Base-by-base conservation (phyloP, 2,113 vertebrate species). In the Anarhynchus alexandrinus region DNA sequence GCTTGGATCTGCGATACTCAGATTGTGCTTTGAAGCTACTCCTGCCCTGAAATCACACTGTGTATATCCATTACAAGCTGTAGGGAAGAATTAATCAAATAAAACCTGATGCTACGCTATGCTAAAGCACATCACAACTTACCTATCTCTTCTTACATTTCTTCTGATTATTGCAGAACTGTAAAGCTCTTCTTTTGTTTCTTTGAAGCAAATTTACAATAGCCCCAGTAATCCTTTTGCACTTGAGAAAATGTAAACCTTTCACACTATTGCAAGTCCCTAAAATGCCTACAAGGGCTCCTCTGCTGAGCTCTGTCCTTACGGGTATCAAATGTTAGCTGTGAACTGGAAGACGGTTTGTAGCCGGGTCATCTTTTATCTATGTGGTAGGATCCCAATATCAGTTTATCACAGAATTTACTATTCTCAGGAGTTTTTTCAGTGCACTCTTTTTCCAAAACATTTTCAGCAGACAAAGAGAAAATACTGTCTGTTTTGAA, bases 41-140 rank as follows among this genome's bases (percentile, higher is more conserved):
- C 34, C 36, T 96, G 84, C 52, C 82, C 70, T 87, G 91, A 95
- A 87, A 93, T 91, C 93, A 95, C 61, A 93, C 57, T 92, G 43
- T 92, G 81, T 92, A 34, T 92, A 74, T 89, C 88, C 86, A 96
- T 93, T 94, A 81, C 66, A 87, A 94, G 58, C 73, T 94, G 77
- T 82, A 87, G 81, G 70, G 78, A 95, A 77, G 89, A 95, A 82
- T 82, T 91, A 87, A 82, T 89, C 11, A 10, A 96, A 91, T 94
- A 88, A 82, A 91, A 85, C 49, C 54, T 80, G 62, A 54, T 91
- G 81, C 73, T 91, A 36, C 59, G 52, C 84, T 91, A 30, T 82
- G 52, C 65, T 85, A 67, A 96, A 93, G 61, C 73, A 52, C 49
- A 72, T 69, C 57, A 79, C 86, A 93, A 59, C 36, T 96, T 91